Conservation (phyloP, 2,113 vertebrate genomes). For the Chaetura pelagica region DNA sequence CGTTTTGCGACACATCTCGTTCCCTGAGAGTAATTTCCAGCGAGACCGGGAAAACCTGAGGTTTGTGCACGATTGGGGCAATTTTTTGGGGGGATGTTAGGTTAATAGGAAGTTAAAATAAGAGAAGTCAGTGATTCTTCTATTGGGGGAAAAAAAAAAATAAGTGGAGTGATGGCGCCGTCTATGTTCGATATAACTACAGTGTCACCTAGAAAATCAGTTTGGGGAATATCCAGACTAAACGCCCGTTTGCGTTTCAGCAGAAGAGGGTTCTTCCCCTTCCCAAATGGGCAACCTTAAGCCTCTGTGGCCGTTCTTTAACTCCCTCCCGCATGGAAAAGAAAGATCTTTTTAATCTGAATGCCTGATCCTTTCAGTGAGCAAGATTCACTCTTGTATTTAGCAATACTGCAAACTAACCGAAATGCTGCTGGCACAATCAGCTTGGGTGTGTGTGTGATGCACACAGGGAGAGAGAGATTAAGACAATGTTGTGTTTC, state of each 20-base stretch:
- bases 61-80: constrained; percentile 56
- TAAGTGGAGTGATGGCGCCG: constrained; percentile 87
- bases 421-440: not conserved
- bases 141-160: constrained; percentile 44
- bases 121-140: constrained; percentile 75
- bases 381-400: not conserved
- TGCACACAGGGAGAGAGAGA: not conserved
- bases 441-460: not conserved
- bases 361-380: not conserved
- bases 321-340: not conserved
- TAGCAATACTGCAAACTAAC: constrained; percentile 36
- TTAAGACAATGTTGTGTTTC: not conserved
- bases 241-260: constrained; percentile 62
- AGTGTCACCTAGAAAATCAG: constrained; percentile 78
- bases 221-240: constrained; percentile 77
- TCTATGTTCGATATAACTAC: constrained; percentile 81
- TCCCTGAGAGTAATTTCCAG: constrained; percentile 32
- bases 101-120: constrained; percentile 83
- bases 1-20: constrained; percentile 31
- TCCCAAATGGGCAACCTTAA: constrained; percentile 36
- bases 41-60: constrained; percentile 46
- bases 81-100: constrained; percentile 49
- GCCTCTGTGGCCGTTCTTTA: not conserved
- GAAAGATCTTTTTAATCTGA: constrained; percentile 21
- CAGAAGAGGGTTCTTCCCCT: constrained; percentile 21